phyloP scores from a whole-genome alignment of 1,140 invertebrate genomes.

The Trichogramma pretiosum region DNA sequence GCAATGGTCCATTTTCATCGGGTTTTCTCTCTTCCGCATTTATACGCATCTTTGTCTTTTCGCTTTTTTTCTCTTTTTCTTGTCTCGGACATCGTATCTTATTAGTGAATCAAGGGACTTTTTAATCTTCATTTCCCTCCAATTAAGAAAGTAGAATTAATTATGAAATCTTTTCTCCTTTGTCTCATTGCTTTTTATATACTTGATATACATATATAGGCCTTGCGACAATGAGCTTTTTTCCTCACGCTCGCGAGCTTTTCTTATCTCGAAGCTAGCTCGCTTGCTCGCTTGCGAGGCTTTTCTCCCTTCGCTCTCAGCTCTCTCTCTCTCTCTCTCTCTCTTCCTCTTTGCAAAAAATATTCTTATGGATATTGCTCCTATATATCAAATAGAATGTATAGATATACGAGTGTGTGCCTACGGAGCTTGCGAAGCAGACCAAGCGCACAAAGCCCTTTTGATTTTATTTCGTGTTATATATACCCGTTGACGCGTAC shows the following conservation, averaged over 20 bases:
- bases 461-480: conserved; percentile 2
- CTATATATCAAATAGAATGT: too few species aligned
- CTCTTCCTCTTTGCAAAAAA: not conserved
- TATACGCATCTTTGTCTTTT: conserved; percentile 2
- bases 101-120: conserved; percentile 30
- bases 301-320: not conserved
- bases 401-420: too few species aligned
- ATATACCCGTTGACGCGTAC: conserved; percentile 2
- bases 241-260: too few species aligned
- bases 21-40: not conserved
- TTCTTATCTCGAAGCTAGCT: too few species aligned
- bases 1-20: too few species aligned
- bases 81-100: conserved; percentile 27
- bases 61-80: conserved; percentile 9
- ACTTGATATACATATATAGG: too few species aligned
- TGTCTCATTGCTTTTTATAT: conserved; percentile 2
- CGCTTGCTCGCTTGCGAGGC: not conserved
- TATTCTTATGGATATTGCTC: too few species aligned
- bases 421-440: too few species aligned
- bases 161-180: conserved; percentile 29
- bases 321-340: not conserved
- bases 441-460: too few species aligned
- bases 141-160: conserved; percentile 37
- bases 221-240: too few species aligned
- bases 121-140: conserved; percentile 35